These are phyloP conservation scores for Drosophila subpulchrella DNA, from an alignment of 1,140 invertebrate species.

Conservation along the genomic window DNA sequence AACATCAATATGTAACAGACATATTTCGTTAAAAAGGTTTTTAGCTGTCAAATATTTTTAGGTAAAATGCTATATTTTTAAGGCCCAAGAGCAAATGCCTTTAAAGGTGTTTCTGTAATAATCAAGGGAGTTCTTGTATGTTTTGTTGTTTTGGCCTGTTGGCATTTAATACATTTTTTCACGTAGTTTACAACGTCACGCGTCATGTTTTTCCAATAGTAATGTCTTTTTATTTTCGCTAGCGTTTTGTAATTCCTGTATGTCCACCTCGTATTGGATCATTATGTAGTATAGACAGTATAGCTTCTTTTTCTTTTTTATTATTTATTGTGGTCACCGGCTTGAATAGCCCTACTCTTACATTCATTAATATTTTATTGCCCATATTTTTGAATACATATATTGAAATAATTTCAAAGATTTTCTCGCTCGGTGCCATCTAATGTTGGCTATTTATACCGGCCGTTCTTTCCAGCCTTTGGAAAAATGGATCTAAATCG, in stretches of 20 bases:
- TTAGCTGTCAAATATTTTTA: too few relatives aligned
- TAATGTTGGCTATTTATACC: slow-evolving; percentile 6
- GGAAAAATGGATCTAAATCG: slow-evolving; percentile 1
- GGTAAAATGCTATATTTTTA: too few relatives aligned
- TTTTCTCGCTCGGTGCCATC: slow-evolving; percentile 7
- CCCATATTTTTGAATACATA: not conserved
- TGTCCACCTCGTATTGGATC: slow-evolving; percentile 6
- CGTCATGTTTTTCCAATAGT: not conserved
- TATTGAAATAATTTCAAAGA: slow-evolving; percentile 10
- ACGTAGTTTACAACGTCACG: not conserved
- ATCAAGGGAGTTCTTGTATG: not conserved
- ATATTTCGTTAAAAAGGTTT: too few relatives aligned
- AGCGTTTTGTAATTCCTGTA: slow-evolving; percentile 1
- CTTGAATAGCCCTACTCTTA: not conserved
- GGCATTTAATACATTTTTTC: not conserved
- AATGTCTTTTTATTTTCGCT: not conserved
- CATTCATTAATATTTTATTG: too few relatives aligned
- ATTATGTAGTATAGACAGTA: not conserved
- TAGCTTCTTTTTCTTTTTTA: not conserved
- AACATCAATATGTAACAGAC: too few relatives aligned
- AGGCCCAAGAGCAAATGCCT: not conserved
- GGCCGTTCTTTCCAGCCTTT: slow-evolving; percentile 4
- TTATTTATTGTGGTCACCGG: slow-evolving; percentile 4
- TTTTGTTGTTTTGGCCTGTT: not conserved
- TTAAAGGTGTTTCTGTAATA: not conserved